A percentile compares a stretch with the other conserved stretches of the same genome.
Conservation (phyloP, 2,888 invertebrate genomes). For the Drosophila rubida region DNA sequence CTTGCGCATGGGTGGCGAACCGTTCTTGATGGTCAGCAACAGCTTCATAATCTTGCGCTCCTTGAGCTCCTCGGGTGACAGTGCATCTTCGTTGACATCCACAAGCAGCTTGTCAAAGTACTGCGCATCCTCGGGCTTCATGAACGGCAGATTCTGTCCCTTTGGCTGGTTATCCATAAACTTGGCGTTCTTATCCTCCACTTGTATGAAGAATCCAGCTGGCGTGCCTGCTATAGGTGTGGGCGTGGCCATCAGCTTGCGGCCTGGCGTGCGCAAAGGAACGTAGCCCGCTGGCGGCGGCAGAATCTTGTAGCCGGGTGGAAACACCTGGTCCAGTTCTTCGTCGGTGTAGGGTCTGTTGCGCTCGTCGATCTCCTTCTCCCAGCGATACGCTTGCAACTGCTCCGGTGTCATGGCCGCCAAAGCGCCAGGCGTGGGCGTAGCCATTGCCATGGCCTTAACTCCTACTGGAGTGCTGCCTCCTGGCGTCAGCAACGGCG, state of each 20-base stretch:
- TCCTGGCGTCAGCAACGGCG: conserved; percentile 91
- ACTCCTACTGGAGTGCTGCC: conserved; percentile 94
- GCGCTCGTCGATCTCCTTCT: conserved; percentile 98
- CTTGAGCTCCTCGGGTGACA: conserved; percentile 98
- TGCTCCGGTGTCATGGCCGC: conserved; percentile 99
- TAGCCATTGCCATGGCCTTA: conserved; percentile 99
- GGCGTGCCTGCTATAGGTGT: conserved; percentile 97
- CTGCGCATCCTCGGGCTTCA: conserved; percentile 99
- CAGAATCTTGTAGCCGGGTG: conserved; percentile 98
- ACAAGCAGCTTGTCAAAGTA: conserved; percentile 99
- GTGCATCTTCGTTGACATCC: conserved; percentile 98
- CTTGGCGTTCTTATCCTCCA: conserved; percentile 94
- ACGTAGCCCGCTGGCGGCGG: conserved; percentile 98
- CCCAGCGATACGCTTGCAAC: conserved; percentile 98
- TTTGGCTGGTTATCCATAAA: conserved; percentile 98
- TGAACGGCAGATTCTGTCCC: conserved; percentile 96
- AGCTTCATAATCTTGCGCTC: conserved; percentile 99
- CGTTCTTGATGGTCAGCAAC: conserved; percentile 99
- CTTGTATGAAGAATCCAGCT: conserved; percentile 97
- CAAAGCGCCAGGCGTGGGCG: conserved; percentile 97
- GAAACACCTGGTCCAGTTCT: conserved; percentile 98
- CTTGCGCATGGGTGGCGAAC: conserved; percentile 99
- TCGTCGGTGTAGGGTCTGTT: conserved; percentile 98
- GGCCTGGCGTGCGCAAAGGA: conserved; percentile 98
- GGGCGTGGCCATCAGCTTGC: conserved; percentile 98